These are phyloP conservation scores for Stercorarius parasiticus DNA, from an alignment of 2,113 vertebrate species.

Conservation along the genomic window DNA sequence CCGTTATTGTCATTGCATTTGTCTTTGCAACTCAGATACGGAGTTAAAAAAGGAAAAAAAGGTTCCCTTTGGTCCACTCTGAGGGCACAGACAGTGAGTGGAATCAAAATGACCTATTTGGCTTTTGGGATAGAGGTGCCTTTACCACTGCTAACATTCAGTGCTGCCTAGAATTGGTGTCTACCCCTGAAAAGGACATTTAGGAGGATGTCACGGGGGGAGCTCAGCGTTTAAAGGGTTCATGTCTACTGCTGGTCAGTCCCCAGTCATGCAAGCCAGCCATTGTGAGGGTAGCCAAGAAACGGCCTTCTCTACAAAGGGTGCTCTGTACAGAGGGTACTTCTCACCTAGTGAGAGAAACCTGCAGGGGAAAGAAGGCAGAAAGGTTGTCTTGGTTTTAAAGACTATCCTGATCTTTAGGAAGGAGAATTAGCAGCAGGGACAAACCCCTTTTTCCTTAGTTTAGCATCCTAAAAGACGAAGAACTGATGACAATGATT, in stretches of 20 bases:
- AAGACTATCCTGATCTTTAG: background rate
- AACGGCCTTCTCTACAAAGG: background rate
- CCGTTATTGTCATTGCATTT: slow-evolving; percentile 6
- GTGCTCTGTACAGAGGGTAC: background rate
- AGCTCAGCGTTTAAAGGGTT: background rate
- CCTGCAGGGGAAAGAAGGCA: background rate
- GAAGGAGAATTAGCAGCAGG: background rate
- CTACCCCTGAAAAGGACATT: background rate
- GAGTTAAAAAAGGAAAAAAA: background rate
- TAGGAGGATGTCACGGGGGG: background rate
- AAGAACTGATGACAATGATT: background rate
- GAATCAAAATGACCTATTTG: background rate
- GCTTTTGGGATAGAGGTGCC: background rate
- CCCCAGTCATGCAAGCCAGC: background rate
- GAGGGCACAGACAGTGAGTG: background rate
- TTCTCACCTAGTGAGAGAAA: background rate
- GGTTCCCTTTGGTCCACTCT: background rate
- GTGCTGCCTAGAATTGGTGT: background rate
- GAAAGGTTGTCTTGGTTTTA: background rate
- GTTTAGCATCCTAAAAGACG: background rate
- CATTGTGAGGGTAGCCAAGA: background rate
- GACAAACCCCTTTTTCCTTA: background rate
- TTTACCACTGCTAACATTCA: background rate
- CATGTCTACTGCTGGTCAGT: background rate
- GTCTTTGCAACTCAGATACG: background rate